Evolutionary conservation across 1,140 invertebrate genomes (phyloP), one percentile per base, ranked within the genome.

Genomic region (Trissolcus basalis): DNA sequence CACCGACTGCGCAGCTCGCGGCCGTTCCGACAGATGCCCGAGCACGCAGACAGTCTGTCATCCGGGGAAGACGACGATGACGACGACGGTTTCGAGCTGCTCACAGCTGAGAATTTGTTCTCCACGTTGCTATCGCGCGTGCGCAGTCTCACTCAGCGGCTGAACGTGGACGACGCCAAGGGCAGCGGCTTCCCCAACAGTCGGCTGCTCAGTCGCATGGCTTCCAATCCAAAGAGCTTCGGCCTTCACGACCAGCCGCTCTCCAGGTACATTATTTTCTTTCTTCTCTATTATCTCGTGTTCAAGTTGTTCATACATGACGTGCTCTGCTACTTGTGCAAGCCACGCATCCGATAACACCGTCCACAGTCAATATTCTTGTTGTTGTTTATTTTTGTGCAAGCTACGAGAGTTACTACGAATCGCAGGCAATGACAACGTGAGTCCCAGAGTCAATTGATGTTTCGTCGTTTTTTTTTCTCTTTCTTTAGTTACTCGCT

Each of bases 41-140:
- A 94, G 70, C 90, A 92, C 63, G 91, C 91, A 54, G 95, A 96
- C 85, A 96, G 95, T 56, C 90, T 96, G 39, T 95, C 94, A 79
- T 96, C 95, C 9, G 95, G 94, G 41, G 95, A 96, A 82, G 94
- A 95, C 67, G 94, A 95, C 81, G 95, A 27, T 27, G 19, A 96
- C 79, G 94, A 96, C 80, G 95, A 96, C 83, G 94, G 94, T 68
- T 96, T 97, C 90, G 95, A 96, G 83, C 91, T 96, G 61, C 89
- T 96, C 44, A 96, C 96, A 1, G 95, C 96, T 0, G 96, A 96
- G 87, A 96, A 96, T 85, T 88, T 97, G 27, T 97, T 96, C 86
- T 96, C 95, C 0, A 96, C 94, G 0, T 86, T 97, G 36, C 86
- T 97, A 41, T 94, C 95, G 68, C 91, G 95, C 83, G 95, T 96